A percentile compares a stretch with the other conserved stretches of the same genome.
phyloP scores from a whole-genome alignment of 2,113 vertebrate genomes.

The Oreochromis tanganicae region DNA sequence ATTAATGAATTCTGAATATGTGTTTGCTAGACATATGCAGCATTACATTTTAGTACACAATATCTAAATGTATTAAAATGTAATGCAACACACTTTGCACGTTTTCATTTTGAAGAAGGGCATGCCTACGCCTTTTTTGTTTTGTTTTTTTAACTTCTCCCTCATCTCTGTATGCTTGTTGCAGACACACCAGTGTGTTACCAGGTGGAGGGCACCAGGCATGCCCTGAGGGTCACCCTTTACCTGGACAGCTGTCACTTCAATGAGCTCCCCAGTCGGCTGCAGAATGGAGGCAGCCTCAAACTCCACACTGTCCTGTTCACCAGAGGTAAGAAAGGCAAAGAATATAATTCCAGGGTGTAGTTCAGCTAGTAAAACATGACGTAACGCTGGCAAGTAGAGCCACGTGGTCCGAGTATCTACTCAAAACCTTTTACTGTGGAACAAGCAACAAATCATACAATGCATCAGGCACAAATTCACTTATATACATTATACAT shows the following conservation, averaged over 20 bases:
- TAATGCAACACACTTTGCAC: not conserved
- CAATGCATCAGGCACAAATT: not conserved
- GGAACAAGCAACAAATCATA: not conserved
- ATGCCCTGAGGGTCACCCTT: slow-evolving; percentile 86
- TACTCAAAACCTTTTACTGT: not conserved
- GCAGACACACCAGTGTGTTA: slow-evolving; percentile 88
- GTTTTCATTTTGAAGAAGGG: not conserved
- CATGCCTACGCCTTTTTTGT: not conserved
- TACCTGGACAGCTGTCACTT: slow-evolving; percentile 94
- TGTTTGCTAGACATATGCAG: not conserved
- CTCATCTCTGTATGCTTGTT: not conserved
- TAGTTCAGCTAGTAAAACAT: not conserved
- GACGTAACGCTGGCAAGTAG: not conserved
- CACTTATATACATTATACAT: not conserved
- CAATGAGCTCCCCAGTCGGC: slow-evolving; percentile 87
- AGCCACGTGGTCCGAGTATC: not conserved
- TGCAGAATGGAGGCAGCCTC: slow-evolving; percentile 89
- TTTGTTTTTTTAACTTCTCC: not conserved
- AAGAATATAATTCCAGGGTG: not conserved
- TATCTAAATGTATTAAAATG: not conserved
- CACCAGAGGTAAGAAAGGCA: slow-evolving; percentile 77
- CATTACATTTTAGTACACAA: not conserved
- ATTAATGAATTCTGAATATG: not conserved
- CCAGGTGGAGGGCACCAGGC: slow-evolving; percentile 93
- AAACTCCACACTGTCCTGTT: slow-evolving; percentile 90